Conservation (phyloP, 2,888 invertebrate genomes). For the Meloe dianella region DNA sequence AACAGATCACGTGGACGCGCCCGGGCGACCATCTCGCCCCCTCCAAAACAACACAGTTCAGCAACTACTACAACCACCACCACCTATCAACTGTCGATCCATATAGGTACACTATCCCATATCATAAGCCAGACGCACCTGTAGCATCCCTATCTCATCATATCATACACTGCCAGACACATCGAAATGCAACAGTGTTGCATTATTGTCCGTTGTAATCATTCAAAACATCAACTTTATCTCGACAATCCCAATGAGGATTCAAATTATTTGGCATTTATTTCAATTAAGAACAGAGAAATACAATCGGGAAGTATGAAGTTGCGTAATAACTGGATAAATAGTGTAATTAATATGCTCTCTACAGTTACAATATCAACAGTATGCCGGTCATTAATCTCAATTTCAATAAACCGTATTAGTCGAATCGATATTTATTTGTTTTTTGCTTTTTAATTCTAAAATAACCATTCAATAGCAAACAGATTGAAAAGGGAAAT, state of each 20-base stretch:
- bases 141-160: slow-evolving; percentile 30
- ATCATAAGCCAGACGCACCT: slow-evolving; percentile 34
- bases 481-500: too few relatives aligned
- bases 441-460: background rate
- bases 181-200: slow-evolving; percentile 23
- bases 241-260: too few relatives aligned
- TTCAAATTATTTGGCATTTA: too few relatives aligned
- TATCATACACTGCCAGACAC: background rate
- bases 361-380: background rate
- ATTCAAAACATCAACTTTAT: background rate
- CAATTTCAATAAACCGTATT: background rate
- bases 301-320: background rate
- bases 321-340: background rate
- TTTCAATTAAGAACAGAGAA: too few relatives aligned
- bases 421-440: background rate
- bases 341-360: background rate
- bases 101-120: slow-evolving; percentile 31
- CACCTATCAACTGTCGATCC: slow-evolving; percentile 24
- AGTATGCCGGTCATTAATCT: background rate
- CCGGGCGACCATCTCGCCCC: slow-evolving; percentile 39
- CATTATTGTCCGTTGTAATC: background rate
- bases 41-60: slow-evolving; percentile 19
- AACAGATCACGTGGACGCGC: slow-evolving; percentile 45
- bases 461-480: background rate
- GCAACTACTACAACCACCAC: slow-evolving; percentile 15